Base-by-base conservation (phyloP, 1,140 invertebrate species). In the Danaus plexippus region DNA sequence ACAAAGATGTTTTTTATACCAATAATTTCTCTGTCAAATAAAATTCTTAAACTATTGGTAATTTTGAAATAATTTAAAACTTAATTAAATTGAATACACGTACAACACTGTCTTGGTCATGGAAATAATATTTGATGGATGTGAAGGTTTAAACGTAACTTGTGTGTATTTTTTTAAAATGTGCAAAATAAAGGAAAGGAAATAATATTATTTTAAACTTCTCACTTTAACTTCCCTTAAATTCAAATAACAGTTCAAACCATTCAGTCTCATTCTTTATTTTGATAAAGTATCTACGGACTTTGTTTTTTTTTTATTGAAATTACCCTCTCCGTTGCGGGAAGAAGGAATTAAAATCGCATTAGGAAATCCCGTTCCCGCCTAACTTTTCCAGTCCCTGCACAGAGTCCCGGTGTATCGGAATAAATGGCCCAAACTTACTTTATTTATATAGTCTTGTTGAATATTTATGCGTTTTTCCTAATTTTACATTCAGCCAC, bases 321-420 rank as follows among this genome's bases (percentile, higher is more conserved):
- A 82, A 82, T 80, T 82, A 75, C 74, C 74, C 73, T 75, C 67
- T 73, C 74, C 75, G 75, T 75, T 69, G 75, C 72, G 69, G 75
- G 73, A 75, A 75, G 77, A 82, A 75, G 74, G 79, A 84, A 84
- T 84, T 84, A 84, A 84, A 84, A 82, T 82, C 72, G 72, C 79
- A 83, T 83, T 83, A 81, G 77, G 80, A 79, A 80, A 85, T 81
- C 76, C 79, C 70, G 79, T 79, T 78, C 64, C 76, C 79, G 77
- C 75, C 82, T 73, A 83, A 85, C 79, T 83, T 85, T 82, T 73
- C 79, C 78, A 79, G 71, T 75, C 73, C 74, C 71, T 77, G 79
- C 73, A 64, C 75, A 64, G 69, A 73, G 69, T 77, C 73, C 67
- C 72, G 77, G 80, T 83, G 77, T 83, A 85, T 85, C 77, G 76